Evolutionary conservation across 1,140 invertebrate genomes (phyloP).

Genomic region (Oryctes rhinoceros): DNA sequence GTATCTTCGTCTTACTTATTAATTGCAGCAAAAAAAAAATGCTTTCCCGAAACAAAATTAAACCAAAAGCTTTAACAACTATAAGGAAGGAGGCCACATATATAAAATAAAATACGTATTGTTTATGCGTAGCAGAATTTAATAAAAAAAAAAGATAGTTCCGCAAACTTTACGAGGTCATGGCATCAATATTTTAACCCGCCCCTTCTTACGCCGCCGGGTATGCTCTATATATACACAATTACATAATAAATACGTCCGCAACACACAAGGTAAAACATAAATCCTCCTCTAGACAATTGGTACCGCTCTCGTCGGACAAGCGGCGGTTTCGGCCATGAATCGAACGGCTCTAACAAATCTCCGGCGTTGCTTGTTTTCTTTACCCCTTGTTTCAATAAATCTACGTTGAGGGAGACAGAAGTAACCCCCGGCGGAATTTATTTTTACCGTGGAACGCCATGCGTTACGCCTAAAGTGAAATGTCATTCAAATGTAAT

Average conservation of each 20-base stretch:
- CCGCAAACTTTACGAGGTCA: no score
- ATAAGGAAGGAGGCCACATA: no score
- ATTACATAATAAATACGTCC: slow-evolving; percentile 2
- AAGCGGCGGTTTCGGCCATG: background rate
- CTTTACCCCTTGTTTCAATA: slow-evolving; percentile 37
- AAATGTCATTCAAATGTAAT: slow-evolving; percentile 38
- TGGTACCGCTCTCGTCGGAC: background rate
- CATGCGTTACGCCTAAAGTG: slow-evolving; percentile 15
- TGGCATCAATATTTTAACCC: no score
- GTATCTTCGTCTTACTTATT: no score
- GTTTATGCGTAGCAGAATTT: no score
- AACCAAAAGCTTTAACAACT: no score
- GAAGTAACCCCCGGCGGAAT: slow-evolving; percentile 26
- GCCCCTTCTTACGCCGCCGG: background rate
- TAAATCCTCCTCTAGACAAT: slow-evolving; percentile 27
- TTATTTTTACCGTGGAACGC: slow-evolving; percentile 27
- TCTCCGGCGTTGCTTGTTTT: slow-evolving; percentile 20
- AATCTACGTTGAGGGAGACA: slow-evolving; percentile 3
- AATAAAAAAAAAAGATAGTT: no score
- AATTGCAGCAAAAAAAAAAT: no score
- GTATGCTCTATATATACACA: background rate
- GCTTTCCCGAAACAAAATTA: no score
- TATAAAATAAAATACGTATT: no score
- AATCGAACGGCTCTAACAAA: background rate
- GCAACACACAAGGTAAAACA: background rate